A percentile compares a stretch with the other conserved stretches of the same genome.
phyloP scores from a whole-genome alignment of 2,797 vertebrate genomes.

The Manis crassicaudata region DNA sequence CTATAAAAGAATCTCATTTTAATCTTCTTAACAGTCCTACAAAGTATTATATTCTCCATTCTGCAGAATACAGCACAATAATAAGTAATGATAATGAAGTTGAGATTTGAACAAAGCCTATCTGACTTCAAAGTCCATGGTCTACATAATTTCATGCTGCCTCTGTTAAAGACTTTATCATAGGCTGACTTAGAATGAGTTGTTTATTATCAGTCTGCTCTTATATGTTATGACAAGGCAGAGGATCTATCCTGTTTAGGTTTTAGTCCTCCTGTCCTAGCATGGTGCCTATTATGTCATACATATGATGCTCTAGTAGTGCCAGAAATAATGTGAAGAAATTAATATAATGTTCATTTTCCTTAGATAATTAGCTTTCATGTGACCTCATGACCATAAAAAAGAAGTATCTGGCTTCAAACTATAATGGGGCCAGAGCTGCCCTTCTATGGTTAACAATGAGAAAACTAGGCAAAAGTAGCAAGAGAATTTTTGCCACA shows the following conservation, averaged over 20 bases:
- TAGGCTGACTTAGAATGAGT: background rate
- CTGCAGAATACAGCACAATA: background rate
- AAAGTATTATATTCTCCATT: conserved; percentile 4
- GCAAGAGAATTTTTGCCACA: conserved; percentile 33
- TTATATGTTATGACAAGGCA: background rate
- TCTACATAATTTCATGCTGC: conserved; percentile 24
- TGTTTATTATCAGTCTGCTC: background rate
- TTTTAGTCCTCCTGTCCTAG: background rate
- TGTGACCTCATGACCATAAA: conserved; percentile 37
- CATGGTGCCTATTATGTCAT: background rate
- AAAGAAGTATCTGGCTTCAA: conserved; percentile 19
- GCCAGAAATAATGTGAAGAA: conserved; percentile 28
- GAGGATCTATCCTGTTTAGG: background rate
- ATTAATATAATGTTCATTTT: conserved; percentile 9
- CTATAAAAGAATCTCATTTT: conserved; percentile 43
- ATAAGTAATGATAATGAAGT: background rate
- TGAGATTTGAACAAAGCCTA: conserved; percentile 4
- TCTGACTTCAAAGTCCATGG: background rate
- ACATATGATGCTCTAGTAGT: background rate
- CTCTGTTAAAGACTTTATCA: background rate
- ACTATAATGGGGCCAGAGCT: background rate
- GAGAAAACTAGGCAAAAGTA: background rate
- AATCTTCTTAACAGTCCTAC: conserved; percentile 10
- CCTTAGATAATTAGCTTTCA: conserved; percentile 7
- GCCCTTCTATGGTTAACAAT: background rate